Base-by-base conservation (phyloP, 2,113 vertebrate genomes). In the Melanerpes formicivorus region DNA sequence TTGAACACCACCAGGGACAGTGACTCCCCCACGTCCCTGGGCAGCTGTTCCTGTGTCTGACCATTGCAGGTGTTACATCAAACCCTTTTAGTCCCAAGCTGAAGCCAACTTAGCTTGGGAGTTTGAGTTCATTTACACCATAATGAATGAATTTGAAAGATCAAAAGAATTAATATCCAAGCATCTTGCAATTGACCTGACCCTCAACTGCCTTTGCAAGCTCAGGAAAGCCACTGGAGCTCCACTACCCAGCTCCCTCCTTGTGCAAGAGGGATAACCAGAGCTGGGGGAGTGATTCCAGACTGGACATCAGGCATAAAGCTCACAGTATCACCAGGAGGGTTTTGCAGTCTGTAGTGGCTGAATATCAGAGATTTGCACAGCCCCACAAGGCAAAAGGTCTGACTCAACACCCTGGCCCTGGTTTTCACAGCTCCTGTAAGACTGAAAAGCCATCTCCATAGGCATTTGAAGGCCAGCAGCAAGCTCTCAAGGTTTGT, bases 401-500 rank as follows among this genome's bases (percentile, higher is more conserved):
- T 54, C 10, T 40, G 62, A 6, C 18, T 90, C 40, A 72, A 40
- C 22, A 76, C 11, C 25, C 37, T 11, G 3, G 3, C 11, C 25
- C 37, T 11, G 3, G 3, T 58, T 82, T 83, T 50, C 72, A 82
- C 50, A 90, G 29, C 48, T 40, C 76, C 40, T 82, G 30, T 44
- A 56, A 62, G 32, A 67, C 48, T 62, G 62, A 44, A 23, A 84
- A 87, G 75, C 17, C 2, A 48, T 27, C 25, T 67, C 88, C 37
- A n/a, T 27, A 62, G 21, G 25, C 88, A 64, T 58, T 90, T 78
- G 37, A 86, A 88, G 62, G 70, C 54, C 86, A 69, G 74, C 25
- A 92, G 74, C 19, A 89, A 96, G 87, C 74, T 92, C 84, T 88
- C 66, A 71, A 83, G 48, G 42, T 74, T 81, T 69, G 58, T 93